Conservation (phyloP, 1,140 invertebrate genomes). For the Magallana gigas region DNA sequence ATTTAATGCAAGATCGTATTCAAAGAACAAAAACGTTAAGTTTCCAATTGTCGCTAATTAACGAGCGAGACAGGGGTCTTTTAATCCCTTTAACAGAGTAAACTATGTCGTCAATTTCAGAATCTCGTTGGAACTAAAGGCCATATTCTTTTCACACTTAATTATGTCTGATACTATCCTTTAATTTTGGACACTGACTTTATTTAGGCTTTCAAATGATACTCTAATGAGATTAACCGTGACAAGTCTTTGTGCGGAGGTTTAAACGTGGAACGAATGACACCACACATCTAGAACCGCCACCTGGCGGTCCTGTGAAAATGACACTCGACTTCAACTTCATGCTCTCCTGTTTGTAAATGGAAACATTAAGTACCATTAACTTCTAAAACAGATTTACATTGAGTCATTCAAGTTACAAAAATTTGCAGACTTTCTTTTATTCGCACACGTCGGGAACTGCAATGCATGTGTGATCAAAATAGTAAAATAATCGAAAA, state of each 20-base stretch:
- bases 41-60: constrained; percentile 36
- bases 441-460: too few species aligned
- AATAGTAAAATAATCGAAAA: too few species aligned
- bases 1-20: constrained; percentile 30
- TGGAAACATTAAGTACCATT: constrained; percentile 27
- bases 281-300: constrained; percentile 20
- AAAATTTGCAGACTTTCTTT: too few species aligned
- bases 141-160: constrained; percentile 46
- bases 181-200: constrained; percentile 43
- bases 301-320: constrained; percentile 29
- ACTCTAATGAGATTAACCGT: constrained; percentile 40
- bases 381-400: neutral
- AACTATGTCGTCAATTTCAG: constrained; percentile 33
- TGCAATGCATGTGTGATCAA: too few species aligned
- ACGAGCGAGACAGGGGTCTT: constrained; percentile 19
- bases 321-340: constrained; percentile 23
- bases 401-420: neutral
- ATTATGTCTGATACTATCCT: constrained; percentile 38
- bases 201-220: constrained; percentile 7
- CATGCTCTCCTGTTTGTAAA: constrained; percentile 18
- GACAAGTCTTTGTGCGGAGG: constrained; percentile 25
- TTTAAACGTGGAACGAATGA: constrained; percentile 28
- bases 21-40: constrained; percentile 32
- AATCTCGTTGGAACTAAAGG: constrained; percentile 24
- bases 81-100: constrained; percentile 22